Evolutionary conservation across 2,888 invertebrate genomes (phyloP), one percentile per base, ranked within the genome.

Genomic region (Ctena decussata): DNA sequence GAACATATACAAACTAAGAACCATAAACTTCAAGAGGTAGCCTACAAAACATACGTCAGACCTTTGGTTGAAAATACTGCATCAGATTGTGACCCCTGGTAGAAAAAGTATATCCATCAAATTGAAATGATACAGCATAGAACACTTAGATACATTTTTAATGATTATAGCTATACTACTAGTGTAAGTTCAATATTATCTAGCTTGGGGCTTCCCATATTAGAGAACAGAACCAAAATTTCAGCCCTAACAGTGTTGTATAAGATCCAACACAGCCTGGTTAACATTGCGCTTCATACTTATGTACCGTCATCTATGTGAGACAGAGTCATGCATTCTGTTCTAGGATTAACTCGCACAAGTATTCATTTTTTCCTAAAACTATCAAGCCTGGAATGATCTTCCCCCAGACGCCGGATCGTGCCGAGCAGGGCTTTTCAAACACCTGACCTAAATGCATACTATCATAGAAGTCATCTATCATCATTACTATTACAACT

Each of bases 1-100:
- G 30, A 44, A 1, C 69, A 69, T 35, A 37, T 69, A 3, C 65
- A 44, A 69, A 69, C 69, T 21, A 65, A 69, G 6, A 77, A 69
- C 37, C 24, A n/a, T 8, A 65, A 77, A 30, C 30, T 69, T 0
- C 69, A 69, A 77, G 32, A 41, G 41, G 21, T 69, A 21, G 69
- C 32, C 32, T 69, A 69, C 44, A 44, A 27, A 32, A 69, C 69
- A 30, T 69, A 69, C 44, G 32, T 77, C 30, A 21, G 77, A 2
- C 69, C 77, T 39, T 44, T 69, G 44, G n/a, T 69, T 5, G 77
- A 77, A 46, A 69, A 77, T 46, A 30, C 69, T 30, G 65, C 77
- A 21, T 24, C 44, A n/a, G 44, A 46, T 5, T 77, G 69, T 44
- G 39, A 77, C 21, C 77, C 77, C 15, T 77, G 69, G 77, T 46